Evolutionary conservation across 23 tunicate genomes (phyloP).

Genomic region (Trididemnum miniatum): DNA sequence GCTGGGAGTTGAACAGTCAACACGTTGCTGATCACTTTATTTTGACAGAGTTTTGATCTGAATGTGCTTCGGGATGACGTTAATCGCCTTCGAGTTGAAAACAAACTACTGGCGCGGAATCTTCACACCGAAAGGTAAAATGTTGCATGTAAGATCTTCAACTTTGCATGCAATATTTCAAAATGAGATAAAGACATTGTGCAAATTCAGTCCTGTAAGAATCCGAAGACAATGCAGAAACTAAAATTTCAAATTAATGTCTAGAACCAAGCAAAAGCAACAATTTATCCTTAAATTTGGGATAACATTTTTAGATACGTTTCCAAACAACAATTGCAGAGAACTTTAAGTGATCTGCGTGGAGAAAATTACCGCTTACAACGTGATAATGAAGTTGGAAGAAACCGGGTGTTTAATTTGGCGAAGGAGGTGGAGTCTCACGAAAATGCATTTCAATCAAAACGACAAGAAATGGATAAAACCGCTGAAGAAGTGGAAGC

Average conservation of each 20-base stretch:
- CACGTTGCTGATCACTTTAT: too few relatives aligned
- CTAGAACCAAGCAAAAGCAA: too few relatives aligned
- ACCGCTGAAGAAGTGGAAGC: not conserved
- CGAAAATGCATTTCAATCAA: slow-evolving; percentile 6
- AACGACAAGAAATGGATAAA: not conserved
- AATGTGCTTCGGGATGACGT: slow-evolving; percentile 46
- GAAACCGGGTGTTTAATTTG: not conserved
- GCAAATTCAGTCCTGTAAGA: too few relatives aligned
- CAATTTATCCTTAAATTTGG: too few relatives aligned
- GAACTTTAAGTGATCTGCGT: slow-evolving; percentile 23
- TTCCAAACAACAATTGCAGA: slow-evolving; percentile 32
- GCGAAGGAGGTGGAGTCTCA: not conserved
- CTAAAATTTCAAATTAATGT: too few relatives aligned
- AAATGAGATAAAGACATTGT: too few relatives aligned
- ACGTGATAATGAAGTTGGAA: slow-evolving; percentile 24
- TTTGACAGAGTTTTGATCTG: not conserved
- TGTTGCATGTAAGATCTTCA: too few relatives aligned
- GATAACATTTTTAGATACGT: slow-evolving; percentile 43
- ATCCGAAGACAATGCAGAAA: too few relatives aligned
- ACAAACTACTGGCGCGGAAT: slow-evolving; percentile 65
- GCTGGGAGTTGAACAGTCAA: too few relatives aligned
- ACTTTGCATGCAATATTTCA: too few relatives aligned
- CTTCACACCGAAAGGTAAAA: slow-evolving; percentile 59
- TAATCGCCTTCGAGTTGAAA: slow-evolving; percentile 45
- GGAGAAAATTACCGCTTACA: slow-evolving; percentile 37